A percentile compares a stretch with the other conserved stretches of the same genome.
phyloP scores from a whole-genome alignment of 2,113 vertebrate species.

The Sander lucioperca region DNA sequence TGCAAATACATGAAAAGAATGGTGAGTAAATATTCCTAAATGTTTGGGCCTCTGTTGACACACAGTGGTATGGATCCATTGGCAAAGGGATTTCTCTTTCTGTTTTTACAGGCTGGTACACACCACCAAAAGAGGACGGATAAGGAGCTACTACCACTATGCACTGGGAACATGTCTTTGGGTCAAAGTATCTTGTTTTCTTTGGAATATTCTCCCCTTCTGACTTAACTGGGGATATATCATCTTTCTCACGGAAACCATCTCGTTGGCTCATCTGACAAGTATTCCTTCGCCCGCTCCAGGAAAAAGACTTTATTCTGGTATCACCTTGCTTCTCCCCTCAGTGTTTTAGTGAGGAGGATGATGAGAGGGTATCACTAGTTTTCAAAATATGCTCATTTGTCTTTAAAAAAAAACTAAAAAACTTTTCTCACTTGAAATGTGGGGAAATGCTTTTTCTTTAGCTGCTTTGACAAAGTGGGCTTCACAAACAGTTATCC shows the following conservation, averaged over 20 bases:
- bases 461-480: constrained; percentile 75
- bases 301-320: constrained; percentile 62
- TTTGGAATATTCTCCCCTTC: constrained; percentile 60
- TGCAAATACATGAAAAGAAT: constrained; percentile 99
- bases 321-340: constrained; percentile 55
- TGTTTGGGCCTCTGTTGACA: background rate
- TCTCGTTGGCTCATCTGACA: constrained; percentile 72
- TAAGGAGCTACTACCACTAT: constrained; percentile 81
- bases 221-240: constrained; percentile 71
- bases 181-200: constrained; percentile 76
- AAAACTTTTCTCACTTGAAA: constrained; percentile 48
- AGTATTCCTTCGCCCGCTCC: constrained; percentile 63
- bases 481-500: constrained; percentile 50
- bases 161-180: constrained; percentile 80
- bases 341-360: constrained; percentile 55
- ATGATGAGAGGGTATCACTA: constrained; percentile 44
- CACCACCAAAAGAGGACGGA: constrained; percentile 98
- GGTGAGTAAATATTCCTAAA: constrained; percentile 82
- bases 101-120: constrained; percentile 94
- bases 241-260: constrained; percentile 68
- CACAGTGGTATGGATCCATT: background rate
- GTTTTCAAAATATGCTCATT: constrained; percentile 73
- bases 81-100: constrained; percentile 39
- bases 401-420: constrained; percentile 64
- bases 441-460: constrained; percentile 63